Base-by-base conservation (phyloP, 2,113 vertebrate species). In the Cryptotis parvus region DNA sequence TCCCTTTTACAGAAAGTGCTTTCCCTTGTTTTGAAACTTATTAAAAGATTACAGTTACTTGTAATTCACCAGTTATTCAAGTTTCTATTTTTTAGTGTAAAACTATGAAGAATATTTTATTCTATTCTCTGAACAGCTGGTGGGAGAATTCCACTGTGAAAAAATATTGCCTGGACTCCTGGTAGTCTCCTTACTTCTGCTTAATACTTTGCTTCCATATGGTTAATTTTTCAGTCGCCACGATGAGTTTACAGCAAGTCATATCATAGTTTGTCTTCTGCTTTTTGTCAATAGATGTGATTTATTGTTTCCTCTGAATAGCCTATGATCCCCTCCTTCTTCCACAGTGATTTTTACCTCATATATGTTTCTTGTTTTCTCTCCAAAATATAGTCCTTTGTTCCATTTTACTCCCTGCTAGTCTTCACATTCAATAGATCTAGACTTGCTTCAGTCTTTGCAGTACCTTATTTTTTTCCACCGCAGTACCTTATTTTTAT, bases 71-170 rank as follows among this genome's bases (percentile, higher is more conserved):
- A n/a, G 15, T 78, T 89, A 74, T 75, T 82, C 9, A 18, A 22
- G 55, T 87, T 90, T 83, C n/a, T 90, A 35, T 78, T 82, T n/a
- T 92, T 78, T 73, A 61, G 15, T 78, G 3, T 82, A 70, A 90
- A 86, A 90, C 63, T 77, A 26, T 37, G 78, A 92, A 92, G 41
- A 58, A 68, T 78, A 49, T 77, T 86, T 72, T 84, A 63, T 80
- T 66, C 58, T 83, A 63, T 80, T 66, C 58, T 83, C 76, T 72
- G 70, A 72, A 90, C 29, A 89, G 41, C 77, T 66, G 22, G 20
- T 77, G 31, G 81, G 35, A 89, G n/a, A 69, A 86, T 77, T 92
- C 37, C 75, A 76, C 75, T 89, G 76, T 76, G 76, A 55, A 79
- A 68, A 39, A 76, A 80, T 74, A 81, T 61, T 85, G 61, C 49